Conservation (phyloP, 2,113 vertebrate genomes). For the Centrocercus urophasianus region DNA sequence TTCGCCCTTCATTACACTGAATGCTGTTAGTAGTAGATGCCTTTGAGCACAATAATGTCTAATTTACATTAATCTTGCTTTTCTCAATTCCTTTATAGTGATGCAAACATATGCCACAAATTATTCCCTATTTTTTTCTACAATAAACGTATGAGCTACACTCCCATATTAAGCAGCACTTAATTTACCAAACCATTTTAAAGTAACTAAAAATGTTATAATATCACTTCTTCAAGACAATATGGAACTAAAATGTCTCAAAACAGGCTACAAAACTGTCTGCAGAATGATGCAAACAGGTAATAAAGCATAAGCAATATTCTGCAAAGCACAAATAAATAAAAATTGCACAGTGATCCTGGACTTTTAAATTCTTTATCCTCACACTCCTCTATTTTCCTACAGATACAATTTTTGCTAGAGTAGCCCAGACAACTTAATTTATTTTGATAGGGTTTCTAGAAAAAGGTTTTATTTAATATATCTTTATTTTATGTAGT, state of each 20-base stretch:
- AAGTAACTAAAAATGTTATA: constrained; percentile 6
- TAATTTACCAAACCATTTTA: not conserved
- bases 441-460: not conserved
- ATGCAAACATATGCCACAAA: constrained; percentile 57
- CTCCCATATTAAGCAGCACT: not conserved
- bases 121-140: constrained; percentile 46
- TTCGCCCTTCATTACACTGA: constrained; percentile 67
- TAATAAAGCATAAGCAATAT: not conserved
- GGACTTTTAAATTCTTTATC: not conserved
- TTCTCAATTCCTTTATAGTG: constrained; percentile 37
- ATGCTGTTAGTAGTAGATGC: constrained; percentile 55
- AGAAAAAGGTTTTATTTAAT: not conserved
- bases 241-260: not conserved
- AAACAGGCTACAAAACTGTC: not conserved
- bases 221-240: not conserved
- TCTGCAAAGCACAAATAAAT: not conserved
- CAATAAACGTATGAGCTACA: not conserved
- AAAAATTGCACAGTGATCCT: not conserved
- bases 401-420: not conserved
- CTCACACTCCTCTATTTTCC: not conserved
- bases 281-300: not conserved
- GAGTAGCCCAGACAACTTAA: not conserved
- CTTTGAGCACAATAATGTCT: constrained; percentile 63
- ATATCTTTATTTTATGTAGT: not conserved
- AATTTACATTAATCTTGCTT: constrained; percentile 70